Percentiles rank a stretch among this genome's conserved stretches.
Evolutionary conservation across 2,113 vertebrate species (phyloP).

Genomic region (Bucco capensis): DNA sequence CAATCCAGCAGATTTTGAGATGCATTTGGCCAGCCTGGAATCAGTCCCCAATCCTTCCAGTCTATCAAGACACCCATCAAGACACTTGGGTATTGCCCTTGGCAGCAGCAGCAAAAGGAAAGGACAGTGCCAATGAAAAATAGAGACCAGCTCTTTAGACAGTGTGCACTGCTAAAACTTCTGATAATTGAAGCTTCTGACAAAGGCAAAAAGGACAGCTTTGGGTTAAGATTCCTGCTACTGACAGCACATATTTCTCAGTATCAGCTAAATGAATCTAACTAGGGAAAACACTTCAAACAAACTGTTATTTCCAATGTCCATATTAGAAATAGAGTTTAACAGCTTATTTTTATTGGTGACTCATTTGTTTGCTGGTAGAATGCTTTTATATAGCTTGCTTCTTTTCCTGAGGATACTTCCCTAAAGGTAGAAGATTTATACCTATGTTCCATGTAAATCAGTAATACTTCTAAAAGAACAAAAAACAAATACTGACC

Average conservation of each 20-base stretch:
- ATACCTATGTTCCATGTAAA: neutral
- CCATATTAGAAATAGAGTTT: neutral
- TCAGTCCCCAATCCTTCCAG: neutral
- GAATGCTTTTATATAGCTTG: neutral
- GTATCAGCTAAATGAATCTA: neutral
- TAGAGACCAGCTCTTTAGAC: neutral
- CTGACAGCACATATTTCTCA: neutral
- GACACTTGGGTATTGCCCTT: neutral
- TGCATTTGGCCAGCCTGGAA: neutral
- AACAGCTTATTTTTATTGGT: neutral
- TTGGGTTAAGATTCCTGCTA: neutral
- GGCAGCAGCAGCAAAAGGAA: neutral
- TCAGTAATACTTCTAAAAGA: slow-evolving; percentile 33
- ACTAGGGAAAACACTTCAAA: neutral
- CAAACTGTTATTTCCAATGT: neutral
- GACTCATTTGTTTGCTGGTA: neutral
- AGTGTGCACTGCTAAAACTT: neutral
- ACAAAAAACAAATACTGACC: neutral
- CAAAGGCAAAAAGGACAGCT: neutral
- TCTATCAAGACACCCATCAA: neutral
- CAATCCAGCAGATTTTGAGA: neutral
- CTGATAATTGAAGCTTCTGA: neutral
- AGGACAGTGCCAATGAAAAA: neutral
- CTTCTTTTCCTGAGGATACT: slow-evolving; percentile 13
- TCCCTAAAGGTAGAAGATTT: neutral